Conservation (phyloP, 2,888 invertebrate species). For the Conomelus anceps region DNA sequence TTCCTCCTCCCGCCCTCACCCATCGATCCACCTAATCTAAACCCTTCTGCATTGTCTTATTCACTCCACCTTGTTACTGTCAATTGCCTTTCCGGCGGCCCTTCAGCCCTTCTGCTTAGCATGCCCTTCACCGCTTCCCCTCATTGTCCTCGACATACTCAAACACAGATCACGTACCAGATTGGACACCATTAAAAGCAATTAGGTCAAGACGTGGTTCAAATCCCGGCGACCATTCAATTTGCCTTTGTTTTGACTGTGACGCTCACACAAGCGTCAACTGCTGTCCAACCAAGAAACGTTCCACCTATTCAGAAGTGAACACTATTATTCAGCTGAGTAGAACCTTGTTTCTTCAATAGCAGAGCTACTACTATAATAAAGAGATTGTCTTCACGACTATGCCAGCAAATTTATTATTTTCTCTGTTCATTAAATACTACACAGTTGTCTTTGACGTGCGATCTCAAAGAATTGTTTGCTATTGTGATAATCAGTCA, state of each 20-base stretch:
- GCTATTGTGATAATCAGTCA: no score
- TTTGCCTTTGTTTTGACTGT: background rate
- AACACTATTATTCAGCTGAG: background rate
- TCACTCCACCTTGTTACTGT: slow-evolving; percentile 8
- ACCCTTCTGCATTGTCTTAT: background rate
- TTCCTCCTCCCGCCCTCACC: background rate
- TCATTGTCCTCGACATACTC: background rate
- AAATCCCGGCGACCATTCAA: background rate
- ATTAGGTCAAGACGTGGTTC: background rate
- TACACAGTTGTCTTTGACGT: no score
- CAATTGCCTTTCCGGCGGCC: background rate
- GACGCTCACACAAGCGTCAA: background rate
- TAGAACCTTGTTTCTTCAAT: background rate
- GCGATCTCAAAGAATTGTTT: no score
- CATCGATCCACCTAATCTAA: background rate
- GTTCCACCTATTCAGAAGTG: background rate
- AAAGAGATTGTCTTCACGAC: background rate
- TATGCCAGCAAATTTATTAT: background rate
- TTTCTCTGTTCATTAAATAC: background rate
- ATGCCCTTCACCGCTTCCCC: background rate
- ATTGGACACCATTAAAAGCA: background rate
- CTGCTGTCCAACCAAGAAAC: background rate
- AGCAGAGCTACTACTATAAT: background rate
- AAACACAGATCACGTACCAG: background rate
- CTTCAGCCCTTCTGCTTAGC: background rate